These are phyloP conservation scores for Eufriesea mexicana DNA, from an alignment of 1,140 invertebrate species.

Conservation along the genomic window DNA sequence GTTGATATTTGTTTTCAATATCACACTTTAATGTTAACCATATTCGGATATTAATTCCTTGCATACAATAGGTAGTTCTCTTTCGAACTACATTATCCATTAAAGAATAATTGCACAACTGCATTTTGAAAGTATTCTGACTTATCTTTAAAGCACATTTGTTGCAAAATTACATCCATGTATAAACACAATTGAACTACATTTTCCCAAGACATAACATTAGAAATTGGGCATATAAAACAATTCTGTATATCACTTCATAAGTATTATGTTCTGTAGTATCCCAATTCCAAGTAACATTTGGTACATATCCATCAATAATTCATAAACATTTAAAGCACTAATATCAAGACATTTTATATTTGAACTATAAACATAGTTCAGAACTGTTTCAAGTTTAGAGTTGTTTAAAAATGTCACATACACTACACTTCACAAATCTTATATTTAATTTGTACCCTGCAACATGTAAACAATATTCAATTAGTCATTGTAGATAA, in stretches of 20 bases:
- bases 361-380: neutral
- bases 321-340: conserved; percentile 18
- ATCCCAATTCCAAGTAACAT: conserved; percentile 79
- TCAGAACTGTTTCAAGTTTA: neutral
- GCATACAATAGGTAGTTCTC: conserved; percentile 66
- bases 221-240: conserved; percentile 24
- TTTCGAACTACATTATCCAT: conserved; percentile 77
- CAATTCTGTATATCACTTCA: conserved; percentile 24
- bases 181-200: conserved; percentile 69
- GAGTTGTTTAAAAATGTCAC: conserved; percentile 2
- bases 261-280: conserved; percentile 48
- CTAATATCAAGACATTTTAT: conserved; percentile 44
- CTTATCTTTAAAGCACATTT: conserved; percentile 74
- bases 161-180: conserved; percentile 77
- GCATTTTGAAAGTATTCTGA: conserved; percentile 74
- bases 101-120: conserved; percentile 77
- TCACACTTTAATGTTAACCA: conserved; percentile 62
- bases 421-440: conserved; percentile 25
- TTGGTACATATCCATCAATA: conserved; percentile 75
- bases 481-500: conserved; percentile 13
- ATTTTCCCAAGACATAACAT: conserved; percentile 54
- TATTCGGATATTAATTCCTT: conserved; percentile 71
- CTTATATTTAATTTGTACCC: conserved; percentile 17
- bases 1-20: conserved; percentile 37
- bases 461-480: conserved; percentile 55